A percentile compares a stretch with the other conserved stretches of the same genome.
Evolutionary conservation across 2,888 invertebrate species (phyloP).

Genomic region (Metacarcinus magister): DNA sequence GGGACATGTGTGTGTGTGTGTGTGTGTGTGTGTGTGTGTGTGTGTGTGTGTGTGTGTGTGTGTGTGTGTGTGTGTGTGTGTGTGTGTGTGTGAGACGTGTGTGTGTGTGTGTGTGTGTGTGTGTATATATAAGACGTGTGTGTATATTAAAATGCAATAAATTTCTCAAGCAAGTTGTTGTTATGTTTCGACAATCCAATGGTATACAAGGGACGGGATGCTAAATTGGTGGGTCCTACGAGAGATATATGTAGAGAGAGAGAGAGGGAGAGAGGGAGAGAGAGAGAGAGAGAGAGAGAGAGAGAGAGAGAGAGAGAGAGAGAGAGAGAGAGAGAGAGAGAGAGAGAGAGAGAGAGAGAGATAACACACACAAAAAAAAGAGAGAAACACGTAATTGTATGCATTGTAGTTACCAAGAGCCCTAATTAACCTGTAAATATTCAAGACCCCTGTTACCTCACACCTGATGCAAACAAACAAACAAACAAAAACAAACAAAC

Average conservation of each 20-base stretch:
- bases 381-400: not conserved
- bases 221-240: not conserved
- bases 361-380: not conserved
- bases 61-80: slow-evolving; percentile 26
- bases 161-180: not conserved
- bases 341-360: not conserved
- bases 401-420: not conserved
- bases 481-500: not conserved
- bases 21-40: not conserved
- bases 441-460: not conserved
- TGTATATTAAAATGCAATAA: slow-evolving; percentile 8
- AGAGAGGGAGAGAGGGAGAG: not conserved
- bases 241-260: slow-evolving; percentile 15
- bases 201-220: not conserved
- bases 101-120: not conserved
- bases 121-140: not conserved
- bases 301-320: not conserved
- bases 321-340: not conserved
- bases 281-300: slow-evolving; percentile 11
- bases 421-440: not conserved
- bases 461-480: not conserved
- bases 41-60: not conserved
- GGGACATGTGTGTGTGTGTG: not conserved
- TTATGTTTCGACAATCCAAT: slow-evolving; percentile 15
- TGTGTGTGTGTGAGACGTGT: slow-evolving; percentile 26